A percentile compares a stretch with the other conserved stretches of the same genome.
Evolutionary conservation across 2,113 vertebrate genomes (phyloP).

Genomic region (Centropristis striata): DNA sequence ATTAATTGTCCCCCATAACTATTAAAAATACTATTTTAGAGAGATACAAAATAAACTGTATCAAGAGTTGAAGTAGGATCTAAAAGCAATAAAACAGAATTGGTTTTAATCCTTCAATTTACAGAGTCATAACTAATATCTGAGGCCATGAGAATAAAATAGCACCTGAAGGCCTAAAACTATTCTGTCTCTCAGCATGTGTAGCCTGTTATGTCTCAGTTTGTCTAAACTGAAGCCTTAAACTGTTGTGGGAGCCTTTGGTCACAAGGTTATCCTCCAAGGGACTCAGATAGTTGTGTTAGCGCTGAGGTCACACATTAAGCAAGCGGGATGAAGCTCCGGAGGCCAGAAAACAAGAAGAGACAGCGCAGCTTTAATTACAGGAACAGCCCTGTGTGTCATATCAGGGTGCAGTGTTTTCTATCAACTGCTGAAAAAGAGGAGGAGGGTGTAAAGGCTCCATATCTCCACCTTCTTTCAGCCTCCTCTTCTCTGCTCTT

Average conservation of each 20-base stretch:
- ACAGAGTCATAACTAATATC: conserved; percentile 8
- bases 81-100: conserved; percentile 12
- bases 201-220: conserved; percentile 29
- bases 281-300: conserved; percentile 41
- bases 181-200: conserved; percentile 2
- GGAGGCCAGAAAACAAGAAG: conserved; percentile 43
- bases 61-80: not conserved
- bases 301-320: conserved; percentile 53
- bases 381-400: conserved; percentile 48
- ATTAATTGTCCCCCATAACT: not conserved
- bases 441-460: not conserved
- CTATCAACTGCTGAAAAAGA: conserved; percentile 32
- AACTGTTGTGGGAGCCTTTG: conserved; percentile 38
- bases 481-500: conserved; percentile 32
- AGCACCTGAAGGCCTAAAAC: not conserved
- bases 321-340: conserved; percentile 20
- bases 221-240: conserved; percentile 21
- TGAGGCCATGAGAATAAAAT: conserved; percentile 3
- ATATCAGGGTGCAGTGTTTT: conserved; percentile 47
- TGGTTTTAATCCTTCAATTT: conserved; percentile 5
- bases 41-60: too few relatives aligned
- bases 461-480: not conserved
- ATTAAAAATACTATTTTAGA: too few relatives aligned
- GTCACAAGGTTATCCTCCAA: conserved; percentile 48
- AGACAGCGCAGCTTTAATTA: conserved; percentile 52